Evolutionary conservation across 2,113 vertebrate species (phyloP), one percentile per base, ranked within the genome.

Genomic region (Chloropsis cyanopogon): DNA sequence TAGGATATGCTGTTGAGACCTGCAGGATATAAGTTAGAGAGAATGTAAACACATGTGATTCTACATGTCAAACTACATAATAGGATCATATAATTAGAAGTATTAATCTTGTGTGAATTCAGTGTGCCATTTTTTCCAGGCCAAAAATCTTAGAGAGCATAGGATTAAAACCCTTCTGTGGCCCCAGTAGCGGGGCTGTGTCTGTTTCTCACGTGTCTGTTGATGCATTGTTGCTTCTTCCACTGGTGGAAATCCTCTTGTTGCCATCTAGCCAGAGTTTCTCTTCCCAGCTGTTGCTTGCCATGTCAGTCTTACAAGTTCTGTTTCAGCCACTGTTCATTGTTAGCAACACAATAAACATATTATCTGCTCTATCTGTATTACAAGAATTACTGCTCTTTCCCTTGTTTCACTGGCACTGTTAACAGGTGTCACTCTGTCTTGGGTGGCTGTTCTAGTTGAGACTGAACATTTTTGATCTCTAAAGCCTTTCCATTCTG

Each of bases 191-290:
- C 0, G 12, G 37, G 18, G 59, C 35, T 17, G 28, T 13, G 11
- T 35, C 14, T 57, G 0, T 41, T 85, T 39, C 31, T n/a, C 49
- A 31, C 0, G 0, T 1, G 3, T 11, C 2, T 19, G 9, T 33
- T 64, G 44, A 28, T 41, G 33, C 3, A 8, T 10, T 10, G 15
- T 21, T 69, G 33, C 33, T 64, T 25, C 41, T 78, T 63, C n/a
- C 16, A 5, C 16, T 39, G 37, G 35, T 60, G 14, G 22, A 37
- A 59, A 15, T 61, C 8, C 3, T 60, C 35, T 80, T 12, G 11
- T 17, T 84, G 17, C 77, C 26, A 54, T 73, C 35, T 22, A 54
- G 29, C 26, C 69, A 44, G 31, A 37, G 25, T 29, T 89, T 59
- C 28, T 64, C 25, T 60, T 69, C 37, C 53, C 57, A 53, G 24